Percentiles rank a stretch among this genome's conserved stretches.
phyloP scores from a whole-genome alignment of 1,140 invertebrate genomes.

The Conus betulinus region DNA sequence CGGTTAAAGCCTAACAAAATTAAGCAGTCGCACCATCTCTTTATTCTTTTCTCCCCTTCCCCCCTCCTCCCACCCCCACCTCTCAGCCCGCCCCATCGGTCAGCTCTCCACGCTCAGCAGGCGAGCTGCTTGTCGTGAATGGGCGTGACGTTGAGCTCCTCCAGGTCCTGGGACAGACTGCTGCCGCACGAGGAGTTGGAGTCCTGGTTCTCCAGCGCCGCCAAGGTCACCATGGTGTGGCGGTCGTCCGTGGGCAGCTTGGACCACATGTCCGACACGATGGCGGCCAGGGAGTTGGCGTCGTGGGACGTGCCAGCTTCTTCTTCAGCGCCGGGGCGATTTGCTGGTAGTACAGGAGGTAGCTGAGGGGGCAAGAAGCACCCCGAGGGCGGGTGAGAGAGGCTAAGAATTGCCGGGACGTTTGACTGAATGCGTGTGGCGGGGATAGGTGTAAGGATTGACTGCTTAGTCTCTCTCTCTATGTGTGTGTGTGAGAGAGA shows the following conservation, averaged over 20 bases:
- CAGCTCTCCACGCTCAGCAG: neutral
- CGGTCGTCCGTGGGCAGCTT: constrained; percentile 34
- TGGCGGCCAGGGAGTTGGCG: constrained; percentile 30
- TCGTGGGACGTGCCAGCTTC: constrained; percentile 9
- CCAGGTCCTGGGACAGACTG: constrained; percentile 34
- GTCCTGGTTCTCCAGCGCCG: constrained; percentile 34
- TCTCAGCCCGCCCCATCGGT: neutral
- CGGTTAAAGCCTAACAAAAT: neutral
- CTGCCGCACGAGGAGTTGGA: constrained; percentile 20
- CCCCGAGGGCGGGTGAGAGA: neutral
- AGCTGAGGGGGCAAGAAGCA: constrained; percentile 4
- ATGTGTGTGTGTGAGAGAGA: too few species aligned
- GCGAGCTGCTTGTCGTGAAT: neutral
- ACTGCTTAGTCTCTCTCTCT: too few species aligned
- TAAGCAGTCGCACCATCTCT: neutral
- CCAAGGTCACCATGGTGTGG: constrained; percentile 33
- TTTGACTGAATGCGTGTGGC: too few species aligned
- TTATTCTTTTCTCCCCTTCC: neutral
- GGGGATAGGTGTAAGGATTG: too few species aligned
- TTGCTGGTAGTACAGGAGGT: constrained; percentile 42
- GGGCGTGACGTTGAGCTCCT: constrained; percentile 39
- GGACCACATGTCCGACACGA: constrained; percentile 36
- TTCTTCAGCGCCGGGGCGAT: constrained; percentile 26
- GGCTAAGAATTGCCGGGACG: too few species aligned
- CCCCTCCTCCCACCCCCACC: neutral